These are phyloP conservation scores for Megaleporinus macrocephalus DNA, from an alignment of 2,113 vertebrate species.

Conservation along the genomic window DNA sequence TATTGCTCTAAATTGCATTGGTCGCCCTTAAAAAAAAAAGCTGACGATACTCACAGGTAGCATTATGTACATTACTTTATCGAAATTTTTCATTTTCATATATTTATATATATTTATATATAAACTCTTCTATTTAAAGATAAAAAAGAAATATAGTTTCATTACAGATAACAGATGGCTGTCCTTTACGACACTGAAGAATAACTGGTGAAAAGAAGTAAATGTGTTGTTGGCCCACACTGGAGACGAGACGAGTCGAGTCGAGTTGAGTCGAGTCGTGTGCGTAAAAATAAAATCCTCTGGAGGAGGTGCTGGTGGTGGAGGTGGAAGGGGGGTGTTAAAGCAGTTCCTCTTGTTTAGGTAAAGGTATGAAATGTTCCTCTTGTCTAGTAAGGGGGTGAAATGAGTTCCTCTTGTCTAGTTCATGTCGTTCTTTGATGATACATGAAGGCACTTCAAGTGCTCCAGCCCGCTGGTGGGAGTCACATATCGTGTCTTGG, in stretches of 20 bases:
- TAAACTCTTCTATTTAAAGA: conserved; percentile 71
- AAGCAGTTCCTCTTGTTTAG: neutral
- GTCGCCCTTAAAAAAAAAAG: conserved; percentile 66
- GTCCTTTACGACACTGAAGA: conserved; percentile 57
- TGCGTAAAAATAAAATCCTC: conserved; percentile 15
- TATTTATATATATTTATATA: conserved; percentile 54
- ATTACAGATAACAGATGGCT: conserved; percentile 56
- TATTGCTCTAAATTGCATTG: conserved; percentile 73
- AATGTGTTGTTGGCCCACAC: conserved; percentile 41
- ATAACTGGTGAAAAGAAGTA: conserved; percentile 47
- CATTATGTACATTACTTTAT: conserved; percentile 71
- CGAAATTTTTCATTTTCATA: conserved; percentile 56
- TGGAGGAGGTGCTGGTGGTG: neutral
- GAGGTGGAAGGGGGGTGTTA: neutral
- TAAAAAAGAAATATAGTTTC: conserved; percentile 54
- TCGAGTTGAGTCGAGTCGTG: no score
- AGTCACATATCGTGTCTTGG: conserved; percentile 65
- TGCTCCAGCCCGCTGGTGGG: conserved; percentile 58
- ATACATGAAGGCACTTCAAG: conserved; percentile 18
- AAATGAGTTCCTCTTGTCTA: conserved; percentile 5
- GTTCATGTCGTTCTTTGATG: conserved; percentile 43
- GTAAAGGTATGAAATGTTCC: neutral
- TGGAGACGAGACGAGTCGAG: conserved; percentile 39
- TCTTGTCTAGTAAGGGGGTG: conserved; percentile 5
- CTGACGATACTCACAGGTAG: conserved; percentile 65